phyloP scores from a whole-genome alignment of 2,888 invertebrate species.

The Standfussiana lucernea region DNA sequence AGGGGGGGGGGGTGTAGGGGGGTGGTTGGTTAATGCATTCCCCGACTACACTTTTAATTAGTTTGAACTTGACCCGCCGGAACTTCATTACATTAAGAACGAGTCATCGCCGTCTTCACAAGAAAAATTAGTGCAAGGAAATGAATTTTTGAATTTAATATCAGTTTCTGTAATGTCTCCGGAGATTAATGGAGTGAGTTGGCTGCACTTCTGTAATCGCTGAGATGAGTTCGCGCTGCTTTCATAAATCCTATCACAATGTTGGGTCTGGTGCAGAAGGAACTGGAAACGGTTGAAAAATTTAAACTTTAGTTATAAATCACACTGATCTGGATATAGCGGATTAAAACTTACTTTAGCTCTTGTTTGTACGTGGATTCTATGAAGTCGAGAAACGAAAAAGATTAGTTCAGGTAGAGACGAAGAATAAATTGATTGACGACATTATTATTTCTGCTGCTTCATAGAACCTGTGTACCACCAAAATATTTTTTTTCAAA shows the following conservation, averaged over 20 bases:
- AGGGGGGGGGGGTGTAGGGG: not conserved
- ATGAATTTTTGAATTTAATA: constrained; percentile 57
- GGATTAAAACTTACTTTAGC: constrained; percentile 12
- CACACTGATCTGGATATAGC: constrained; percentile 29
- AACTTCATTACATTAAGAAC: constrained; percentile 66
- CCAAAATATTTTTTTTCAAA: not conserved
- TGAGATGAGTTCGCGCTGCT: constrained; percentile 28
- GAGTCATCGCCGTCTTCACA: constrained; percentile 52
- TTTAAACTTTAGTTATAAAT: constrained; percentile 45
- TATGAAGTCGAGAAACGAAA: not conserved
- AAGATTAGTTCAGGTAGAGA: not conserved
- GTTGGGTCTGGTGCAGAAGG: constrained; percentile 26
- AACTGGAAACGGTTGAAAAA: constrained; percentile 36
- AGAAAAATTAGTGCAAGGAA: constrained; percentile 50
- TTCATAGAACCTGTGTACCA: not conserved
- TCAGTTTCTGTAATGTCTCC: constrained; percentile 43
- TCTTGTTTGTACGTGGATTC: constrained; percentile 2
- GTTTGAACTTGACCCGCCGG: constrained; percentile 69
- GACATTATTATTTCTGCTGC: not conserved
- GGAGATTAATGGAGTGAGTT: constrained; percentile 57
- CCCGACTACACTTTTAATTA: constrained; percentile 69
- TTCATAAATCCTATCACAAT: constrained; percentile 39
- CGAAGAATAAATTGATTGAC: not conserved
- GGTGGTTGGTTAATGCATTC: constrained; percentile 62
- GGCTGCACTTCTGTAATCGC: constrained; percentile 29